Base-by-base conservation (phyloP, 2,797 vertebrate species). In the Rhinichthys osculus region DNA sequence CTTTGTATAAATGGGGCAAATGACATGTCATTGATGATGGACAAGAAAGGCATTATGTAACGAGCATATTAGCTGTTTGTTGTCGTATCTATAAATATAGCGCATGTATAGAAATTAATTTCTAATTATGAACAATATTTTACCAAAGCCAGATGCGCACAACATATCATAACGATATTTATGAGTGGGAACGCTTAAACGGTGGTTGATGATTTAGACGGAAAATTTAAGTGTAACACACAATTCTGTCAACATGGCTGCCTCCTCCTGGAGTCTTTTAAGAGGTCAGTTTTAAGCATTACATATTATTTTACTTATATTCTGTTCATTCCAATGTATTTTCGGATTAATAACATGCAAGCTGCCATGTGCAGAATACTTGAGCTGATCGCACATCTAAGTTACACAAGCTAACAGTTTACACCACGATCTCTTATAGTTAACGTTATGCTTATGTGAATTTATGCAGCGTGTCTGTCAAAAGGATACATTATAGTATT, bases 241-340 rank as follows among this genome's bases (percentile, higher is more conserved):
- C 0, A n/a, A 11, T 16, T 85, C 54, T 44, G 57, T 82, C 85
- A 88, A 92, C 64, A 96, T 96, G 95, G 94, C 95, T 62, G 85
- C 92, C 5, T 90, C 90, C 90, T 77, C 88, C 67, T 89, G 91
- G 81, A 89, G 27, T 10, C 27, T 90, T 27, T 89, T 90, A 90
- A 95, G 93, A 95, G 95, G 95, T 96, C 94, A 95, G 95, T 82
- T 83, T 62, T 27, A 66, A 59, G 19, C n/a, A 2, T 19, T 54
- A 17, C 57, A 38, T 35, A 42, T 33, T 13, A 16, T 70, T 76
- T 52, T n/a, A 11, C 5, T 50, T 69, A 16, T 59, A 52, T 8
- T 57, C 14, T 59, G 0, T 40, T 5, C 62, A 27, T 64, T 79
- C 2, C 35, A 33, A 9, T 13, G 10, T 11, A n/a, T 27, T 82